phyloP scores from a whole-genome alignment of 2,113 vertebrate genomes.

The Pomatorhinus ruficollis region DNA sequence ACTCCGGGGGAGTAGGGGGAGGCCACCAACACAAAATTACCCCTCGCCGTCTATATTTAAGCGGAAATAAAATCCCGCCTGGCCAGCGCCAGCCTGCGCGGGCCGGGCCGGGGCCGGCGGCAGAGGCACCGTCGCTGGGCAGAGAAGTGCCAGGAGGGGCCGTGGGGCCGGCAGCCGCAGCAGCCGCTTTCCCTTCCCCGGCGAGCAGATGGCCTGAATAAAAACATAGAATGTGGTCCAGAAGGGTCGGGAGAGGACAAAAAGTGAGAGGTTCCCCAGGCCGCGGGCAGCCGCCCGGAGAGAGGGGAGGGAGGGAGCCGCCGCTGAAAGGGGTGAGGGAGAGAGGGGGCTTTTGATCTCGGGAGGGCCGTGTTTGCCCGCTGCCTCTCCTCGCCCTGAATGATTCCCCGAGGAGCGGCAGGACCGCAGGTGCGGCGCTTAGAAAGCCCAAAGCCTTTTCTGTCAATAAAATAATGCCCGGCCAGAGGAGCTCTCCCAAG shows the following conservation, averaged over 20 bases:
- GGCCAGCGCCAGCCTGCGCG: neutral
- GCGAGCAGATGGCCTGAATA: constrained; percentile 92
- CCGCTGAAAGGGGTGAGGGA: constrained; percentile 71
- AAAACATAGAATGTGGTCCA: constrained; percentile 86
- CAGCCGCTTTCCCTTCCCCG: constrained; percentile 69
- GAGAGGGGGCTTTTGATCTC: constrained; percentile 74
- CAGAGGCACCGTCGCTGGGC: neutral
- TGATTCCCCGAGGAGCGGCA: neutral
- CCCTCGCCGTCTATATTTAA: constrained; percentile 66
- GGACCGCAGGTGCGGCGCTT: constrained; percentile 73
- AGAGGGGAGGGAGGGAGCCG: constrained; percentile 77
- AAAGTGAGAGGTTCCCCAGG: constrained; percentile 89
- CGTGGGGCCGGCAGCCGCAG: neutral
- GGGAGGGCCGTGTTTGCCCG: constrained; percentile 32
- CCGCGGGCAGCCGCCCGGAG: constrained; percentile 83
- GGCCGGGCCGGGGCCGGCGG: neutral
- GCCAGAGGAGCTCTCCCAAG: neutral
- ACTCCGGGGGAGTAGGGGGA: constrained; percentile 71
- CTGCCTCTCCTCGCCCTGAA: neutral
- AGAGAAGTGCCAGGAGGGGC: constrained; percentile 14
- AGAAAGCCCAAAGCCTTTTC: constrained; percentile 67
- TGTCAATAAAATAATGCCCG: constrained; percentile 46
- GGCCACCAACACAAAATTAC: constrained; percentile 63
- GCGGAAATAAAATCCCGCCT: constrained; percentile 37
- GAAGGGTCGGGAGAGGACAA: constrained; percentile 89